These are phyloP conservation scores for Tragelaphus scriptus DNA, from an alignment of 2,113 vertebrate genomes.

Conservation along the genomic window DNA sequence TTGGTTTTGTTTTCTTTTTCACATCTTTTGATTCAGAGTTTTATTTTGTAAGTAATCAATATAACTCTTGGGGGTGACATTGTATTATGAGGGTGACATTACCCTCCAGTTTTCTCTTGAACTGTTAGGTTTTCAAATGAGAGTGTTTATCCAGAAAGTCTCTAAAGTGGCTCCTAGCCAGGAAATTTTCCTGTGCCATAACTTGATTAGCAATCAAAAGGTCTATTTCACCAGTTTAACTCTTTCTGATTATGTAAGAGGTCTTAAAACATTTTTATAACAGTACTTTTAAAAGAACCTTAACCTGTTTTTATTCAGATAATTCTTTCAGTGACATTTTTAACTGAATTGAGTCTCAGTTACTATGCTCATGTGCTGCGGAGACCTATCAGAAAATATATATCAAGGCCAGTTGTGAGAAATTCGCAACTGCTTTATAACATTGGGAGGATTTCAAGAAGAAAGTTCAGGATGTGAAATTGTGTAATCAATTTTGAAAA, in stretches of 20 bases:
- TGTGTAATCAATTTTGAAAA: neutral
- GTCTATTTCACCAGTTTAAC: neutral
- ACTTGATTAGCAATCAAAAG: neutral
- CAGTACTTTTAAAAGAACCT: neutral
- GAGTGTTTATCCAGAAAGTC: neutral
- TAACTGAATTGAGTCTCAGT: neutral
- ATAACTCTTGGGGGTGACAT: neutral
- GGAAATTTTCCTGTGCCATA: neutral
- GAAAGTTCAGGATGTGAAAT: neutral
- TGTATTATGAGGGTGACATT: neutral
- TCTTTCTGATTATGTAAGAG: slow-evolving; percentile 2
- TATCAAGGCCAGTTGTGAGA: neutral
- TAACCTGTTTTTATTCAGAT: neutral
- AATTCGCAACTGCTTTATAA: neutral
- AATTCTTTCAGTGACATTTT: neutral
- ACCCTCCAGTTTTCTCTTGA: neutral
- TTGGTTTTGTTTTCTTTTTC: slow-evolving; percentile 4
- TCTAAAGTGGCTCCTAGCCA: neutral
- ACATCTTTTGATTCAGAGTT: neutral
- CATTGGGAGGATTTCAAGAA: neutral
- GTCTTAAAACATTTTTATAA: neutral
- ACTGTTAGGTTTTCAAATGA: neutral
- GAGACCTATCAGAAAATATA: neutral
- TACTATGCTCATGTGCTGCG: neutral
- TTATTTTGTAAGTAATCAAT: neutral